phyloP scores from a whole-genome alignment of 2,888 invertebrate genomes.

The Tenthredo amoena region DNA sequence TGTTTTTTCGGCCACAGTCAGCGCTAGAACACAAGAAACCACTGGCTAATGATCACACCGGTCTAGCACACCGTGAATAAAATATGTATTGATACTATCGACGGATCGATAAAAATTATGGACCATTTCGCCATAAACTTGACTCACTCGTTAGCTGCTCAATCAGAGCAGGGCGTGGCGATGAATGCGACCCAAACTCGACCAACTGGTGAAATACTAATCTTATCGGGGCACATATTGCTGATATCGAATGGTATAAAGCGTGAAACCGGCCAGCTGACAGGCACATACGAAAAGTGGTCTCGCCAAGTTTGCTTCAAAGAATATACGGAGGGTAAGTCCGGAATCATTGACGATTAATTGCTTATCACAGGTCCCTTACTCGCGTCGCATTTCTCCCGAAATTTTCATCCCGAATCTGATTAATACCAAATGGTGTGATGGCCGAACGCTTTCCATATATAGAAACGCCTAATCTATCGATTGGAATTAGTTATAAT shows the following conservation, averaged over 20 bases:
- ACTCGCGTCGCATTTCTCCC: not conserved
- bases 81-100: not conserved
- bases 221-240: slow-evolving; percentile 11
- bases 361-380: not conserved
- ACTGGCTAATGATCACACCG: slow-evolving; percentile 18
- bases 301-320: not conserved
- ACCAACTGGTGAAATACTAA: not conserved
- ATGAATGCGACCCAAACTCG: not conserved
- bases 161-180: slow-evolving; percentile 21
- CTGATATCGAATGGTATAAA: slow-evolving; percentile 28
- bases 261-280: not conserved
- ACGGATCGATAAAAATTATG: not conserved
- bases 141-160: slow-evolving; percentile 25
- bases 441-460: not conserved
- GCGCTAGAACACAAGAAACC: slow-evolving; percentile 16
- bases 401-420: not conserved
- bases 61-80: not conserved
- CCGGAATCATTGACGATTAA: not conserved
- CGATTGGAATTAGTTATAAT: not conserved
- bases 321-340: not conserved
- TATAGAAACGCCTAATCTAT: not conserved
- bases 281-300: not conserved
- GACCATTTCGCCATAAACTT: not conserved
- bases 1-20: not conserved
- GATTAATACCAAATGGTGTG: not conserved